Evolutionary conservation across 1,140 invertebrate species (phyloP), one percentile per base, ranked within the genome.

Genomic region (Lucilia sericata): DNA sequence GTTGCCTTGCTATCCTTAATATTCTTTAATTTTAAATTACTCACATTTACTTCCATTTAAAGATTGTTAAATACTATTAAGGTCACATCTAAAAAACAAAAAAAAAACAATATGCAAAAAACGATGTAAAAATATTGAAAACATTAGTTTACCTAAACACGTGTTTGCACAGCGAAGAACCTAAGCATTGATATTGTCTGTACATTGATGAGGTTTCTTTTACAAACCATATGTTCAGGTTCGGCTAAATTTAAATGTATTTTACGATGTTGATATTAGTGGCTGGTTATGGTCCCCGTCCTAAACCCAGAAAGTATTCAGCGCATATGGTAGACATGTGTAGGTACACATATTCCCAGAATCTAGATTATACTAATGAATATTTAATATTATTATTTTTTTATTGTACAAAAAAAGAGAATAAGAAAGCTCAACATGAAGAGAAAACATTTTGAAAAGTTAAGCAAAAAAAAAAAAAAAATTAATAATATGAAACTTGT

Each of bases 301-400:
- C 17, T 17, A 60, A 60, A 19, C 17, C 12, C 25, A 30, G 3
- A 30, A 70, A 70, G 21, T 10, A 21, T 19, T 19, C 2, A 21
- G 65, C 1, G 65, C 65, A 70, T 70, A 70, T 70, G 65, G 25
- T 70, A 19, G 65, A 70, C 65, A 70, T 70, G 65, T 70, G 42
- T 42, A 42, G 2, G 10, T 42, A 42, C 42, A 8, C 42, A 42
- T 42, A 3, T 10, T 21, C n/a, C 8, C 5, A 21, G 5, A 70
- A 70, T 70, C 65, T 70, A 70, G 65, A 70, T 70, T 70, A 70
- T 8, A 70, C 65, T 70, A 70, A 70, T 70, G 65, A 70, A 70
- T 70, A 70, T 70, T 70, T 70, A 70, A 70, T 70, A 70, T 21
- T 70, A 70, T 70, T 70, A 70, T 21, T 21, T 70, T 70, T 70